Evolutionary conservation across 2,797 vertebrate genomes (phyloP).

Genomic region (Clarias platycephalus): DNA sequence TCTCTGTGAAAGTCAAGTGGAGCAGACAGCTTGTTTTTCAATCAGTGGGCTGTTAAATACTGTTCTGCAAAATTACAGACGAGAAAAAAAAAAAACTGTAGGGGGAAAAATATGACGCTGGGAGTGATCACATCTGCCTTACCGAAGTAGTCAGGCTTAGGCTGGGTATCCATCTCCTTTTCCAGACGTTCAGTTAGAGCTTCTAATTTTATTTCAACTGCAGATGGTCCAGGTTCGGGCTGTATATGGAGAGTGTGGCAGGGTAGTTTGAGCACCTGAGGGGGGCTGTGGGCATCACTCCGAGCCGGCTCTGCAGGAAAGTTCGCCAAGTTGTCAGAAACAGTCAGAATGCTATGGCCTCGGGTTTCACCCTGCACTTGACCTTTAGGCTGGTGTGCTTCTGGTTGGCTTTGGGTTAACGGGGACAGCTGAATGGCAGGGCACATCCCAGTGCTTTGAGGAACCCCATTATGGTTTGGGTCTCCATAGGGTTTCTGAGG

Average conservation of each 20-base stretch:
- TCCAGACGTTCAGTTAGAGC: slow-evolving; percentile 90
- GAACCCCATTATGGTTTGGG: slow-evolving; percentile 43
- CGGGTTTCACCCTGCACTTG: slow-evolving; percentile 16
- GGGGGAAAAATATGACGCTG: slow-evolving; percentile 18
- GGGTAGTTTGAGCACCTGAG: slow-evolving; percentile 72
- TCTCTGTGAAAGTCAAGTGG: slow-evolving; percentile 46
- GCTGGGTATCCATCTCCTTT: slow-evolving; percentile 90
- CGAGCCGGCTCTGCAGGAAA: slow-evolving; percentile 25
- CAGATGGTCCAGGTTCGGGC: slow-evolving; percentile 76
- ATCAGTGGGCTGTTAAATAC: slow-evolving; percentile 47
- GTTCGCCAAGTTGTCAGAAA: slow-evolving; percentile 22
- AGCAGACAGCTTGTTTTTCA: slow-evolving; percentile 51
- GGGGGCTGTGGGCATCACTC: slow-evolving; percentile 61
- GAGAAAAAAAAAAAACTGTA: slow-evolving; percentile 34
- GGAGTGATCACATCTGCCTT: slow-evolving; percentile 66
- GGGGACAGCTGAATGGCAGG: slow-evolving; percentile 26
- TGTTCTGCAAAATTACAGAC: slow-evolving; percentile 41
- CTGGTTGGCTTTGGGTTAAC: slow-evolving; percentile 42
- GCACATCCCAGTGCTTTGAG: background rate
- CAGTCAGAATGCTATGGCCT: slow-evolving; percentile 38
- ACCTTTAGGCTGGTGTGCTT: slow-evolving; percentile 56
- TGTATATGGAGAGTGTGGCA: slow-evolving; percentile 75
- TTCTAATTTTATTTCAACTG: slow-evolving; percentile 89
- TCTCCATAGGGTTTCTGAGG: slow-evolving; percentile 38
- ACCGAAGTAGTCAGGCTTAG: slow-evolving; percentile 94